A percentile compares a stretch with the other conserved stretches of the same genome.
These are phyloP conservation scores for Artibeus jamaicensis DNA, from an alignment of 2,797 vertebrate genomes.

Conservation along the genomic window DNA sequence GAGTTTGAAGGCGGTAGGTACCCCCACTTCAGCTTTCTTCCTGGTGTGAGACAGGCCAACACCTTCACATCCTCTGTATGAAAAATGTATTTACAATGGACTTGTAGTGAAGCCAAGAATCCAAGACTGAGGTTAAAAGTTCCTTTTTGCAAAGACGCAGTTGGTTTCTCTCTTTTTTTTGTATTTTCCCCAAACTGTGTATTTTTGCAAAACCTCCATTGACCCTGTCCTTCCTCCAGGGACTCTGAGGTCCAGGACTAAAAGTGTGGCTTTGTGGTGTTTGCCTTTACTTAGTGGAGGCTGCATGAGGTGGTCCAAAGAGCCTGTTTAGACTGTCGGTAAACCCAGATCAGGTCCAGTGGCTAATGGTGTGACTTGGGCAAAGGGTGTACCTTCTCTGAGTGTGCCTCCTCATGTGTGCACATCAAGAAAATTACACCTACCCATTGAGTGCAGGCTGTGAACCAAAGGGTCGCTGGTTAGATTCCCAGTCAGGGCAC, in stretches of 20 bases:
- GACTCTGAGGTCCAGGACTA: not conserved
- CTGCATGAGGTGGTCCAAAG: rapidly evolving
- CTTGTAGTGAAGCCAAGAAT: not conserved
- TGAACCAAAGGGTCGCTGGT: too few species aligned
- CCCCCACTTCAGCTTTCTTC: not conserved
- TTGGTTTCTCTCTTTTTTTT: not conserved
- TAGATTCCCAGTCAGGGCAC: too few species aligned
- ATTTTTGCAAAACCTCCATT: not conserved
- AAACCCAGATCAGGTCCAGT: not conserved
- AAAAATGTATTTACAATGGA: not conserved
- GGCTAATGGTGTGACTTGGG: not conserved
- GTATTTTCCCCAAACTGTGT: not conserved
- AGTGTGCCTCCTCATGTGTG: not conserved
- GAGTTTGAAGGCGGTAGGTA: constrained; percentile 93
- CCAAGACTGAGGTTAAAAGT: not conserved
- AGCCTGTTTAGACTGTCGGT: not conserved
- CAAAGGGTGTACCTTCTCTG: not conserved
- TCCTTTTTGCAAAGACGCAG: not conserved
- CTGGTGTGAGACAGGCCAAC: rapidly evolving
- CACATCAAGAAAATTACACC: not conserved
- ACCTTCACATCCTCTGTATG: rapidly evolving
- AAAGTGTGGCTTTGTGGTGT: not conserved
- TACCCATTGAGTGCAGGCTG: too few species aligned
- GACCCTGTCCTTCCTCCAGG: not conserved
- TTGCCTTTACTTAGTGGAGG: not conserved